phyloP scores from a whole-genome alignment of 1,140 invertebrate genomes.

The Drosophila mojavensis region DNA sequence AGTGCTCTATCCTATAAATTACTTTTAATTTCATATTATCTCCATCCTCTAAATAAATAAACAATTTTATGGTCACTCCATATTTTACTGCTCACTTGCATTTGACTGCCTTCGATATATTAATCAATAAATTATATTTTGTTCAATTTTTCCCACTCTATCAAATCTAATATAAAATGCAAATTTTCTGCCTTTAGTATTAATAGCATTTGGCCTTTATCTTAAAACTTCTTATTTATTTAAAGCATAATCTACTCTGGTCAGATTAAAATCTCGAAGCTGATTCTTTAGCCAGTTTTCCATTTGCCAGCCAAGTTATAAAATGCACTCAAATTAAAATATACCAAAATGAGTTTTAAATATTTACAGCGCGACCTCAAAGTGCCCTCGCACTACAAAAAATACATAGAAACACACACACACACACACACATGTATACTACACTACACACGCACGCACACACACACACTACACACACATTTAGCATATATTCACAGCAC shows the following conservation, averaged over 20 bases:
- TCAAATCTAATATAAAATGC: too few species aligned
- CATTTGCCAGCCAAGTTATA: background rate
- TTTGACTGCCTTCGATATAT: too few species aligned
- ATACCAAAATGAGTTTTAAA: slow-evolving; percentile 61
- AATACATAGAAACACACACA: slow-evolving; percentile 3
- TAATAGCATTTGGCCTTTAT: background rate
- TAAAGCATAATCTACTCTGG: slow-evolving; percentile 1
- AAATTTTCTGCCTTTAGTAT: too few species aligned
- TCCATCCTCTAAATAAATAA: too few species aligned
- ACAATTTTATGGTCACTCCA: too few species aligned
- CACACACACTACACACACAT: background rate
- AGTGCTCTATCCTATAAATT: too few species aligned
- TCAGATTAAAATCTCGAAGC: slow-evolving; percentile 3
- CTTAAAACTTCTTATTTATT: background rate
- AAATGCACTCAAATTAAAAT: slow-evolving; percentile 46
- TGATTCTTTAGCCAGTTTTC: background rate
- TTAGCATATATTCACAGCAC: slow-evolving; percentile 9
- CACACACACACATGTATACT: background rate
- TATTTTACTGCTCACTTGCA: too few species aligned
- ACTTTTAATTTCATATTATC: too few species aligned
- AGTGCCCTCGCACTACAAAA: slow-evolving; percentile 6
- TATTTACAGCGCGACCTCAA: slow-evolving; percentile 55
- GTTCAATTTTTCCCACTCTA: too few species aligned
- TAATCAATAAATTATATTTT: too few species aligned
- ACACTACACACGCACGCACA: background rate